A percentile compares a stretch with the other conserved stretches of the same genome.
These are phyloP conservation scores for Hemibates koningsi DNA, from an alignment of 2,113 vertebrate species.

Conservation along the genomic window DNA sequence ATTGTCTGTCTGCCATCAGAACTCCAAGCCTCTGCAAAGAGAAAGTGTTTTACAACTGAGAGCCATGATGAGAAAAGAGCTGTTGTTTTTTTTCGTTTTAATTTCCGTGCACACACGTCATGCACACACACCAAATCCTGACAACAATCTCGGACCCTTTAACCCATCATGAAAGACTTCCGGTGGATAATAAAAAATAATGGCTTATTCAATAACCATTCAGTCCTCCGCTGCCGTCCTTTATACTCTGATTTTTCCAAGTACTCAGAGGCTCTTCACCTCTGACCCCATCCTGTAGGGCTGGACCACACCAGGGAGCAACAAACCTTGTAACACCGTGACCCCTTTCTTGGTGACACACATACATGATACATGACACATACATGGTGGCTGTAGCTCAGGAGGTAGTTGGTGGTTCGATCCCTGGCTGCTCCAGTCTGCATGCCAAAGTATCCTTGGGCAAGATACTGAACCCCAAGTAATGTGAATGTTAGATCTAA, in stretches of 20 bases:
- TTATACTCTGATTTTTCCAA: slow-evolving; percentile 10
- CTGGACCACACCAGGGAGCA: slow-evolving; percentile 25
- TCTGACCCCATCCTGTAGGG: slow-evolving; percentile 7
- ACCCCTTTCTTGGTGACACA: slow-evolving; percentile 1
- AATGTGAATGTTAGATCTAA: not conserved
- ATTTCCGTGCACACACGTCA: not conserved
- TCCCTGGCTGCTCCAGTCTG: not conserved
- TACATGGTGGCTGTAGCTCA: not conserved
- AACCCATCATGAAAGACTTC: slow-evolving; percentile 18
- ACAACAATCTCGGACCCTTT: not conserved
- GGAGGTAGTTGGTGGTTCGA: not conserved
- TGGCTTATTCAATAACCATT: slow-evolving; percentile 29
- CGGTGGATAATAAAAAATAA: slow-evolving; percentile 42
- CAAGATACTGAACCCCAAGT: not conserved
- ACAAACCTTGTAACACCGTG: slow-evolving; percentile 29
- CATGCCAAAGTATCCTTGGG: not conserved
- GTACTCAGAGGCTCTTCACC: slow-evolving; percentile 30
- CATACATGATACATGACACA: not conserved
- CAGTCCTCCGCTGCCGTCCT: slow-evolving; percentile 1
- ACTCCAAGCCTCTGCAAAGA: not conserved
- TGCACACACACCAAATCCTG: not conserved
- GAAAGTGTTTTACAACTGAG: not conserved
- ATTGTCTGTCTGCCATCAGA: not conserved
- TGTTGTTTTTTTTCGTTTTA: not conserved
- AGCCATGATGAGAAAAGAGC: slow-evolving; percentile 17